Evolutionary conservation across 2,113 vertebrate species (phyloP).

Genomic region (Oreochromis aureus): DNA sequence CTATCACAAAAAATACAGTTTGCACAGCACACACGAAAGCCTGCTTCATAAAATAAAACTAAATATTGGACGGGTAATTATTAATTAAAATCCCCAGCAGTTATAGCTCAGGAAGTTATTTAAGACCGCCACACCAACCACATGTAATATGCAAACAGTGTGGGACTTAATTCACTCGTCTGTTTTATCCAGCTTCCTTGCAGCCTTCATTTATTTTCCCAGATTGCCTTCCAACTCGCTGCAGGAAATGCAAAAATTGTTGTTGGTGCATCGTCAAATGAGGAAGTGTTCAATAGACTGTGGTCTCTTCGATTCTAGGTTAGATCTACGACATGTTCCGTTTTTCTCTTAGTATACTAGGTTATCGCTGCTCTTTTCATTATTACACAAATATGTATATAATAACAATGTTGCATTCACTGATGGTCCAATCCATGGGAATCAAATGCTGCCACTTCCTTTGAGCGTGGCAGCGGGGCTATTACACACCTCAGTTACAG

Average conservation of each 20-base stretch:
- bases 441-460: background rate
- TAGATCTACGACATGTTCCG: background rate
- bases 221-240: background rate
- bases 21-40: background rate
- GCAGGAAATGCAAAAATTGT: background rate
- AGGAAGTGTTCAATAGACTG: background rate
- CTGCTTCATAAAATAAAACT: background rate
- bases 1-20: background rate
- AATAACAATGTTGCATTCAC: background rate
- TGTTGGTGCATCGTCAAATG: background rate
- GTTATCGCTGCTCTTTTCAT: background rate
- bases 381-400: background rate
- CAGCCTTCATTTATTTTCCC: background rate
- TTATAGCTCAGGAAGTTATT: background rate
- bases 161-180: background rate
- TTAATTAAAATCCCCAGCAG: background rate
- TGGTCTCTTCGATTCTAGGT: background rate
- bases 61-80: background rate
- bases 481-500: fast-evolving
- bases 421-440: fast-evolving
- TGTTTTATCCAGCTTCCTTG: background rate
- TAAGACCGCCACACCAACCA: fast-evolving
- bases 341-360: background rate
- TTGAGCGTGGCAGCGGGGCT: fast-evolving
- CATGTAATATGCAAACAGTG: background rate